Evolutionary conservation across 2,797 vertebrate genomes (phyloP).

Genomic region (Lateolabrax maculatus): DNA sequence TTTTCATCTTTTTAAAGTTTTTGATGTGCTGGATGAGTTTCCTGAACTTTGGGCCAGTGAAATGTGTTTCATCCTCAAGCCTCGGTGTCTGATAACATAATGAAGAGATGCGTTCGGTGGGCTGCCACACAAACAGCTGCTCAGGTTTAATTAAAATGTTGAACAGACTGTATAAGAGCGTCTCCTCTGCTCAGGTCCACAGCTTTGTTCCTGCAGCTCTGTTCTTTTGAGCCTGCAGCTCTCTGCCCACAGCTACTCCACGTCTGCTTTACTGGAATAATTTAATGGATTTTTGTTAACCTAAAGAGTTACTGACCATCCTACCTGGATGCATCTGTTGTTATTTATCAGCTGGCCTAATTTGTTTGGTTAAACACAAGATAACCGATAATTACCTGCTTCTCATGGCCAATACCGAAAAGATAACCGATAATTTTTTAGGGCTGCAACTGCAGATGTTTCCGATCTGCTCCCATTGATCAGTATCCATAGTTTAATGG

Average conservation of each 20-base stretch:
- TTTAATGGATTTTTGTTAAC: neutral
- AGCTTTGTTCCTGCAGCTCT: too few relatives aligned
- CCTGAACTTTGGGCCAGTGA: neutral
- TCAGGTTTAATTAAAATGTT: conserved; percentile 24
- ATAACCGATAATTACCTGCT: too few relatives aligned
- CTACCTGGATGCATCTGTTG: neutral
- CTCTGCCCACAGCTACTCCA: neutral
- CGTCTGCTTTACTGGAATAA: neutral
- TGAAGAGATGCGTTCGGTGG: neutral
- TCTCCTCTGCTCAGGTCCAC: neutral
- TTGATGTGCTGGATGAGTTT: neutral
- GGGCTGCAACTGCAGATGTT: too few relatives aligned
- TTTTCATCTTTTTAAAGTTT: neutral
- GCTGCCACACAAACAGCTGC: neutral
- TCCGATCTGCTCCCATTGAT: too few relatives aligned
- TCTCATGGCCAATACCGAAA: too few relatives aligned
- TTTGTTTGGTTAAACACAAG: too few relatives aligned
- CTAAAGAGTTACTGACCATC: neutral
- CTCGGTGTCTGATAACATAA: neutral
- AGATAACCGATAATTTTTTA: too few relatives aligned
- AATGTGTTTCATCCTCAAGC: neutral
- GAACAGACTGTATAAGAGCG: too few relatives aligned
- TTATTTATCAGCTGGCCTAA: neutral
- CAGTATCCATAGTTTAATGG: too few relatives aligned
- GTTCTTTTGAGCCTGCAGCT: too few relatives aligned